Percentiles rank a stretch among this genome's conserved stretches.
These are phyloP conservation scores for Aleiodes sp. DNA, from an alignment of 1,140 invertebrate genomes.

Conservation along the genomic window DNA sequence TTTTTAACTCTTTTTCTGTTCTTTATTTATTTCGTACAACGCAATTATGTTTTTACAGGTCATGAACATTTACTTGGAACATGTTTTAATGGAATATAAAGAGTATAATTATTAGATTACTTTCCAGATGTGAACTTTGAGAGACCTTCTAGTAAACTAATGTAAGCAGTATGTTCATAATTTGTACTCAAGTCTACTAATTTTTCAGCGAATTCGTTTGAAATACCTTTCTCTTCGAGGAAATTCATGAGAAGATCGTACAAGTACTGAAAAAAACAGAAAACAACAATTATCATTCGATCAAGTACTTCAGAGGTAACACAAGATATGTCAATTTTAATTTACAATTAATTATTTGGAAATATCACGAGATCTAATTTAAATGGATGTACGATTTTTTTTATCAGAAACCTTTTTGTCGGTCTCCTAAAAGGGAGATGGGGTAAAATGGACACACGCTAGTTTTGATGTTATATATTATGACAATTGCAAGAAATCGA, in stretches of 20 bases:
- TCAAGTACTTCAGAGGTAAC: neutral
- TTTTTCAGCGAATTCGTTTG: constrained; percentile 90
- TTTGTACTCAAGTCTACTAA: constrained; percentile 85
- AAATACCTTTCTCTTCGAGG: constrained; percentile 91
- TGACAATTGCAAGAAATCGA: no score
- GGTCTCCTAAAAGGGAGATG: no score
- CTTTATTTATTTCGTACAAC: neutral
- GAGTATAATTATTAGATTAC: constrained; percentile 53
- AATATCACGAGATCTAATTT: neutral
- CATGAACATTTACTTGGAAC: constrained; percentile 8
- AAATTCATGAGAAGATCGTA: constrained; percentile 95
- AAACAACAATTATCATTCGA: constrained; percentile 23
- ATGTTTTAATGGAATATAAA: constrained; percentile 22
- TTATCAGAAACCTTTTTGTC: no score
- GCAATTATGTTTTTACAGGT: constrained; percentile 9
- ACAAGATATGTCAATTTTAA: neutral
- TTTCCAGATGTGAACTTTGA: constrained; percentile 84
- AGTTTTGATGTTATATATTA: no score
- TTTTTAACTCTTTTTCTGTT: neutral
- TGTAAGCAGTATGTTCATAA: constrained; percentile 91
- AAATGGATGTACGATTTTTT: neutral
- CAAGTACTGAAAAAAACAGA: constrained; percentile 78
- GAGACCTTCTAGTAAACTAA: constrained; percentile 83
- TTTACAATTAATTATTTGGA: neutral
- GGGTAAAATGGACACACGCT: no score